Percentiles rank a stretch among this genome's conserved stretches.
These are phyloP conservation scores for Diachasmimorpha longicaudata DNA, from an alignment of 1,140 invertebrate genomes.

Conservation along the genomic window DNA sequence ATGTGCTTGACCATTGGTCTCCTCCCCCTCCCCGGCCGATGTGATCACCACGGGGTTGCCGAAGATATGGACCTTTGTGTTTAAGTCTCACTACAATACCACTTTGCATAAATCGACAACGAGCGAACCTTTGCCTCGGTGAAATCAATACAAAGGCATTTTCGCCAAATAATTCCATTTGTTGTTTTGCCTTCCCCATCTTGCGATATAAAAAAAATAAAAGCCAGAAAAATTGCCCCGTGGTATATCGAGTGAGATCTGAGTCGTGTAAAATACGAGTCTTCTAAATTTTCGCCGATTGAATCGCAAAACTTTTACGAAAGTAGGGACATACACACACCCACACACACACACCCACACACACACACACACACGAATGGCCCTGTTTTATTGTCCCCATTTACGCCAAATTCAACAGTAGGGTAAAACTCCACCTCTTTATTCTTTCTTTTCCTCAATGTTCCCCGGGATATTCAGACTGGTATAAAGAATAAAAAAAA, in stretches of 20 bases:
- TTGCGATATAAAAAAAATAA: neutral
- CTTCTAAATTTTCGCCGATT: constrained; percentile 23
- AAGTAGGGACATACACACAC: neutral
- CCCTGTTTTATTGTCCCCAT: neutral
- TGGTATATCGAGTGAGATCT: constrained; percentile 17
- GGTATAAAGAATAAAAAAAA: neutral
- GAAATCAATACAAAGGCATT: constrained; percentile 31
- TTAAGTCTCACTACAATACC: constrained; percentile 33
- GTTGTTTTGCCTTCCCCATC: neutral
- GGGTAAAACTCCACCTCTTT: neutral
- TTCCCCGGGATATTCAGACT: neutral
- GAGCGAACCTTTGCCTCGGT: constrained; percentile 6
- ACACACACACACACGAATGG: neutral
- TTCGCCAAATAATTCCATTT: constrained; percentile 18
- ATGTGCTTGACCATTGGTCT: neutral
- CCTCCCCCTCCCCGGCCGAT: constrained; percentile 10
- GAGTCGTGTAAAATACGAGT: constrained; percentile 14
- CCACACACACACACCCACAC: neutral
- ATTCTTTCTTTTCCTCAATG: neutral
- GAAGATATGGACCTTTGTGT: constrained; percentile 36
- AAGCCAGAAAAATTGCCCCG: neutral
- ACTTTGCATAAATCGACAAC: constrained; percentile 28
- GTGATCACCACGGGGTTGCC: constrained; percentile 34
- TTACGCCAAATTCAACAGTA: constrained; percentile 1
- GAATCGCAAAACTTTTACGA: constrained; percentile 24